phyloP scores from a whole-genome alignment of 1,140 invertebrate species.

The Atta cephalotes region DNA sequence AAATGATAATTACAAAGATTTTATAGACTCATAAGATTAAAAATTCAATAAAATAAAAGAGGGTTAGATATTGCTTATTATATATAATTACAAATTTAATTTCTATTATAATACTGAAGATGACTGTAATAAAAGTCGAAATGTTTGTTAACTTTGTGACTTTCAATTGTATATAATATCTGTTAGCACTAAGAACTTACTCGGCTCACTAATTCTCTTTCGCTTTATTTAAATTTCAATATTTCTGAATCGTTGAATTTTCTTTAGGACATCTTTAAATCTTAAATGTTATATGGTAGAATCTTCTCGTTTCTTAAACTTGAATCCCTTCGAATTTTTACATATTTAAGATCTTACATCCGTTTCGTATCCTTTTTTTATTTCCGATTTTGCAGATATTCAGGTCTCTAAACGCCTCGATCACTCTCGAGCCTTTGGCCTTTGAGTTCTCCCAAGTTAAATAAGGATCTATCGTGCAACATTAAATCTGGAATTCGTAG shows the following conservation, averaged over 20 bases:
- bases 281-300: not conserved
- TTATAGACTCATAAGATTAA: no score
- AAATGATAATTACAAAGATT: not conserved
- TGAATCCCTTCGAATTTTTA: not conserved
- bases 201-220: no score
- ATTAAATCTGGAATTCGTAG: slow-evolving; percentile 13
- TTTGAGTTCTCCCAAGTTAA: slow-evolving; percentile 30
- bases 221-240: no score
- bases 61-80: no score
- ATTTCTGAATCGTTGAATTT: not conserved
- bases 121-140: no score
- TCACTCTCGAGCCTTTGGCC: not conserved
- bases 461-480: slow-evolving; percentile 1
- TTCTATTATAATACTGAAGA: no score
- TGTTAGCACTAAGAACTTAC: no score
- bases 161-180: no score
- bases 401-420: not conserved
- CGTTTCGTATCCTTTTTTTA: not conserved
- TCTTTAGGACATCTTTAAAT: not conserved
- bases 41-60: no score
- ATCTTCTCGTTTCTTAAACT: not conserved
- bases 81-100: no score
- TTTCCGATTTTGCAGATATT: slow-evolving; percentile 1
- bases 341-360: not conserved
- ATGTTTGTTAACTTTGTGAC: no score